Evolutionary conservation across 2,113 vertebrate genomes (phyloP), one percentile per base, ranked within the genome.

Genomic region (Carassius gibelio): DNA sequence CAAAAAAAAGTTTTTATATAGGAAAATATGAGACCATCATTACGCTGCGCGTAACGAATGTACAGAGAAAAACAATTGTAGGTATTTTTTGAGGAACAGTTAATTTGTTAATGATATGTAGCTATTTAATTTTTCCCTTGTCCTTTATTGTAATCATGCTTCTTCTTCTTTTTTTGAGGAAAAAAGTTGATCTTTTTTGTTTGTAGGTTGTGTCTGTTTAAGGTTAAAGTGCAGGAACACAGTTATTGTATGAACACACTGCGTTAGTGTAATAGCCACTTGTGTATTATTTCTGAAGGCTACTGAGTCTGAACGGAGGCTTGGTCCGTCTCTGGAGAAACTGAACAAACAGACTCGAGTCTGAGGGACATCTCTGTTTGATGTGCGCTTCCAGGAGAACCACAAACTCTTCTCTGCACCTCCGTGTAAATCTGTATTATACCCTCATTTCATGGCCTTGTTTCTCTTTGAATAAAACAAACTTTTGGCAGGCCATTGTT

Each of bases 61-160:
- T 99, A 99, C 98, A 99, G 97, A 95, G 92, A 94, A 97, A 96
- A 88, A 7, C 96, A 98, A 97, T 98, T 96, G 95, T 99, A 99
- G 97, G 96, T 99, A 98, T 99, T 99, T 99, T 99, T 99, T 97
- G 97, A 98, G 97, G 96, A 99, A 96, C 97, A 97, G 97, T 98
- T 98, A 97, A 99, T 99, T 98, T 98, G 97, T 99, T 99, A 98
- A 99, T 99, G 97, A 99, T 96, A 96, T 99, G 98, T 99, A 99
- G 98, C 96, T 99, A 99, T 99, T 99, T 99, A 99, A 99, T 99
- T 96, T 93, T 91, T 97, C 95, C 92, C 95, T 95, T 95, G 95
- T 96, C 96, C 95, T 96, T 92, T 96, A 96, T 96, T 96, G 95
- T 99, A 98, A 98, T 99, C 97, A 96, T 96, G 96, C 93, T 88